Conservation (phyloP, 2,888 invertebrate species). For the Epinotia demarniana region DNA sequence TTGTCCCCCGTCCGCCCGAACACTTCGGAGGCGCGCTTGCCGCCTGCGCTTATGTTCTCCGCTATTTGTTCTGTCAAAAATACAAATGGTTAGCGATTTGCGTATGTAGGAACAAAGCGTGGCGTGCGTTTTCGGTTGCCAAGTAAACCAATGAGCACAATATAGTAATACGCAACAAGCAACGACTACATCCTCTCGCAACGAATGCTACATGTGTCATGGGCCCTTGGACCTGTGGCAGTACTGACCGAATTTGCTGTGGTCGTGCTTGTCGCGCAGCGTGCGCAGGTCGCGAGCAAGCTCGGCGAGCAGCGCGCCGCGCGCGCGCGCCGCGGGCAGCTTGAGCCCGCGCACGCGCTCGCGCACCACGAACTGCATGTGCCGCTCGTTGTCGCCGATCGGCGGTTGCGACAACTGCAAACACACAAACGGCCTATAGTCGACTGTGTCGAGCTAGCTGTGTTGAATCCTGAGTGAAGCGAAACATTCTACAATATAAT, state of each 20-base stretch:
- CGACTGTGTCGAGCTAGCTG: too few relatives aligned
- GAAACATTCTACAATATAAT: too few relatives aligned
- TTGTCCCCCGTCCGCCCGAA: constrained; percentile 83
- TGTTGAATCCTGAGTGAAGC: too few relatives aligned
- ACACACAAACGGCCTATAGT: not conserved
- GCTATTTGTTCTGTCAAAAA: constrained; percentile 68
- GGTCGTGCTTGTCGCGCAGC: constrained; percentile 93
- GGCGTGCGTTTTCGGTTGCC: not conserved
- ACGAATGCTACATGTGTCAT: too few relatives aligned
- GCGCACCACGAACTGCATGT: constrained; percentile 93
- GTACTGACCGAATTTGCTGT: constrained; percentile 82
- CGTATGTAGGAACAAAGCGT: not conserved
- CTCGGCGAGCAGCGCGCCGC: constrained; percentile 93
- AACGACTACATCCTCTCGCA: not conserved
- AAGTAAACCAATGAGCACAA: not conserved
- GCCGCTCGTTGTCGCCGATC: constrained; percentile 93
- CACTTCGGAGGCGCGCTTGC: constrained; percentile 76
- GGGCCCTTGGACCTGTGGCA: too few relatives aligned
- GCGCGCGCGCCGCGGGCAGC: constrained; percentile 91
- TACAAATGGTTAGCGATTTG: not conserved
- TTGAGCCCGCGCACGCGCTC: constrained; percentile 93
- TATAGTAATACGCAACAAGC: not conserved
- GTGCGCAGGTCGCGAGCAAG: constrained; percentile 93
- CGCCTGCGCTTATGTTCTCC: constrained; percentile 69
- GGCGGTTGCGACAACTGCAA: constrained; percentile 90